Conservation (phyloP, 2,113 vertebrate species). For the Sphaerodactylus townsendi region DNA sequence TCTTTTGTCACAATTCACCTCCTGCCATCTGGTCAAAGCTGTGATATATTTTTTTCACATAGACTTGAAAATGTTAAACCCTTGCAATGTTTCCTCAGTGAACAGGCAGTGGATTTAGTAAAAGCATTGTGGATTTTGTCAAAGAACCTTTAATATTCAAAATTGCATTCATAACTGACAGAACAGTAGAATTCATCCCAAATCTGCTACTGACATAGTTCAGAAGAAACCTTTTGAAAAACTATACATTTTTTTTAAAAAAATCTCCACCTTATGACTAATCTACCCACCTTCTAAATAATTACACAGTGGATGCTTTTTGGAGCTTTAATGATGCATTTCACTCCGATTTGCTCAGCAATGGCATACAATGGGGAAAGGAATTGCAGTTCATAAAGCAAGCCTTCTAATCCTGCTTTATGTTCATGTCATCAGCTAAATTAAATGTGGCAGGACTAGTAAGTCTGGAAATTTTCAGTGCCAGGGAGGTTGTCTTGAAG, state of each 20-base stretch:
- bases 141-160: neutral
- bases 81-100: constrained; percentile 4
- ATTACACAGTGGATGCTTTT: constrained; percentile 57
- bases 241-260: constrained; percentile 29
- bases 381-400: constrained; percentile 51
- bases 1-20: neutral
- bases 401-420: constrained; percentile 59
- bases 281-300: constrained; percentile 51
- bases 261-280: neutral
- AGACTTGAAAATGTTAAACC: neutral
- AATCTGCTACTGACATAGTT: neutral
- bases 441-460: constrained; percentile 66
- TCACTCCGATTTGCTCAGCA: constrained; percentile 38
- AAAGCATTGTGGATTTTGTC: neutral
- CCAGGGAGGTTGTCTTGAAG: constrained; percentile 61
- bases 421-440: constrained; percentile 72
- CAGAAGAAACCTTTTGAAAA: neutral
- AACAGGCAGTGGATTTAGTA: constrained; percentile 21
- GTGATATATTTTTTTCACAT: neutral
- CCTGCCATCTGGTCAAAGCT: neutral
- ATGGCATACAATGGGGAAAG: constrained; percentile 57
- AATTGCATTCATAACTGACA: neutral
- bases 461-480: constrained; percentile 75
- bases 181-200: neutral
- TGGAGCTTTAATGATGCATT: constrained; percentile 58